Conservation (phyloP, 30 jellyfish, hydroid and myxozoan genomes). For the Aurelia sp. region DNA sequence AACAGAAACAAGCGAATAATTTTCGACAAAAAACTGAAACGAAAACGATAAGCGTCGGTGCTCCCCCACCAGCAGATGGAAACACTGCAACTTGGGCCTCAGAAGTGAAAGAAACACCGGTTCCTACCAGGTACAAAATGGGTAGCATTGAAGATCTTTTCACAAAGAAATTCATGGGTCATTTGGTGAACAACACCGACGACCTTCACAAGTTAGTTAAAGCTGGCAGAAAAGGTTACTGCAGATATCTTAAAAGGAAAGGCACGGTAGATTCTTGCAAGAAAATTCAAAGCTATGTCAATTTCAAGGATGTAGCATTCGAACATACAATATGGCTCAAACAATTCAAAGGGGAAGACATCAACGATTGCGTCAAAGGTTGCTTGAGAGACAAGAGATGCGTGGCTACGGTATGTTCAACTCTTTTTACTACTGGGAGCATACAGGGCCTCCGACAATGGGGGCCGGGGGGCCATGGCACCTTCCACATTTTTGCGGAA, state of each 20-base stretch:
- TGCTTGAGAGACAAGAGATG: too few relatives aligned
- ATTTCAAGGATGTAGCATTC: slow-evolving; percentile 9
- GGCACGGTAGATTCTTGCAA: slow-evolving; percentile 59
- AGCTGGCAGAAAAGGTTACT: slow-evolving; percentile 22
- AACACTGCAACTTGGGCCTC: slow-evolving; percentile 71
- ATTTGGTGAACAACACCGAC: slow-evolving; percentile 10
- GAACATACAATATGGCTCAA: too few relatives aligned
- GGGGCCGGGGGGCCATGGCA: too few relatives aligned
- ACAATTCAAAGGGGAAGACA: too few relatives aligned
- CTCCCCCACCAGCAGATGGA: slow-evolving; percentile 76
- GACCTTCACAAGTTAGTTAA: background rate
- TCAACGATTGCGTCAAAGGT: too few relatives aligned
- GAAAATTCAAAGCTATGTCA: slow-evolving; percentile 14
- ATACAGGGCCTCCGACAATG: too few relatives aligned
- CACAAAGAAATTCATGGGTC: slow-evolving; percentile 51
- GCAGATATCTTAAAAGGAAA: slow-evolving; percentile 24
- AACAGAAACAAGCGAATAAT: slow-evolving; percentile 27
- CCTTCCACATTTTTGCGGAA: too few relatives aligned
- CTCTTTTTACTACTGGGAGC: too few relatives aligned
- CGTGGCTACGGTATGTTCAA: too few relatives aligned
- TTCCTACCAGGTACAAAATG: slow-evolving; percentile 57
- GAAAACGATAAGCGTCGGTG: slow-evolving; percentile 65
- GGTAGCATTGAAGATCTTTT: slow-evolving; percentile 53
- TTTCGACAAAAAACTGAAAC: slow-evolving; percentile 54
- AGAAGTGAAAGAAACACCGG: slow-evolving; percentile 70